Percentiles rank a stretch among this genome's conserved stretches.
Conservation (phyloP, 2,797 vertebrate species). For the Peromyscus attwateri region DNA sequence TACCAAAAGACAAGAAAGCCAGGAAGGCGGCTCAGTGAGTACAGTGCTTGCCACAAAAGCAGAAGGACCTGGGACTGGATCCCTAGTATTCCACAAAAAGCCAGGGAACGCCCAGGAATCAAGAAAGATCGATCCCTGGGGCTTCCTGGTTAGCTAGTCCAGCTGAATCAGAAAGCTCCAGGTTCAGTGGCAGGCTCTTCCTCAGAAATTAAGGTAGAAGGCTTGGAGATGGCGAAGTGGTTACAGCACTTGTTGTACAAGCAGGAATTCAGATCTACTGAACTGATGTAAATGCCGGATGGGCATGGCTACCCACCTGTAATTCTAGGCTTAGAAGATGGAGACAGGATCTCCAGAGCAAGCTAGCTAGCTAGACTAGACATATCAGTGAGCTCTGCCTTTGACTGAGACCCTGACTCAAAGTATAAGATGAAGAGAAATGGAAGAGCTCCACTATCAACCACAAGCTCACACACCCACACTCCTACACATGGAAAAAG, state of each 20-base stretch:
- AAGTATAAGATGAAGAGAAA: neutral
- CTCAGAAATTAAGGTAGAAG: neutral
- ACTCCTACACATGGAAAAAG: neutral
- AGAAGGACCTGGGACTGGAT: neutral
- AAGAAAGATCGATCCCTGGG: neutral
- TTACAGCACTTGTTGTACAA: neutral
- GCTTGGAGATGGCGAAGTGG: neutral
- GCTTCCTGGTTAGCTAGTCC: neutral
- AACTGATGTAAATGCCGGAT: neutral
- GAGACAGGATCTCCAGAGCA: neutral
- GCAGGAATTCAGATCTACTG: neutral
- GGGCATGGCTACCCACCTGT: neutral
- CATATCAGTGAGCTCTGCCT: neutral
- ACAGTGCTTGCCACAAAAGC: neutral
- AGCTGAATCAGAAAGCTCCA: neutral
- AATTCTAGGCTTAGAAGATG: neutral
- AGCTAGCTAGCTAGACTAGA: neutral
- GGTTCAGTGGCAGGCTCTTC: neutral
- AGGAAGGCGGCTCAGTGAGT: neutral
- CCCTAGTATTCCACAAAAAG: neutral
- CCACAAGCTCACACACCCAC: neutral
- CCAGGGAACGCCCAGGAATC: neutral
- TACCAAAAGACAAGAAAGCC: neutral
- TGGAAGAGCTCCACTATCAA: too few relatives aligned
- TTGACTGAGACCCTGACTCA: neutral